Percentiles rank a stretch among this genome's conserved stretches.
Evolutionary conservation across 2,888 invertebrate genomes (phyloP).

Genomic region (Cephalotes varians): DNA sequence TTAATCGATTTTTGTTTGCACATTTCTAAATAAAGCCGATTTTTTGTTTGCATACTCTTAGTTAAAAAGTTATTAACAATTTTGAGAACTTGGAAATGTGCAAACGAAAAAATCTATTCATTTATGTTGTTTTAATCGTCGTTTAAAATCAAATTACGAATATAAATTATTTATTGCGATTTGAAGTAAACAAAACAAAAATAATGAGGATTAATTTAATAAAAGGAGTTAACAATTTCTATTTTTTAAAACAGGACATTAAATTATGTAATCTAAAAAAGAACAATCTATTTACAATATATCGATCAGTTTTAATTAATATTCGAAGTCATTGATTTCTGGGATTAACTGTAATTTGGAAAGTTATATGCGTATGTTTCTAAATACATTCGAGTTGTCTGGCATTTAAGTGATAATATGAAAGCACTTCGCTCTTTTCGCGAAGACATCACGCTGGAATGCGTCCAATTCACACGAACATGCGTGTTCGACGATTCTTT

Average conservation of each 20-base stretch:
- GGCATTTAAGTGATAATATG: constrained; percentile 66
- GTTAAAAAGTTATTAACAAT: too few relatives aligned
- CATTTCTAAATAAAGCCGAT: too few relatives aligned
- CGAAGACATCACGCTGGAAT: constrained; percentile 67
- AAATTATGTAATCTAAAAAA: not conserved
- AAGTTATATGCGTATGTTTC: constrained; percentile 3
- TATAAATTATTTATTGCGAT: constrained; percentile 31
- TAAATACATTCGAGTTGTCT: constrained; percentile 29
- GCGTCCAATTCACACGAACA: constrained; percentile 67
- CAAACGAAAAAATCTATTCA: too few relatives aligned
- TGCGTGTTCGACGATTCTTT: constrained; percentile 57
- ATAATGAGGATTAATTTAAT: not conserved
- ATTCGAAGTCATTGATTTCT: not conserved
- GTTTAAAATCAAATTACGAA: not conserved
- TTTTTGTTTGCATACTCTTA: too few relatives aligned
- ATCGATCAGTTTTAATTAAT: not conserved
- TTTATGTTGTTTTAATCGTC: too few relatives aligned
- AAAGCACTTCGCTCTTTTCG: constrained; percentile 65
- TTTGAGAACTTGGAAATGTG: too few relatives aligned
- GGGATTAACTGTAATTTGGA: not conserved
- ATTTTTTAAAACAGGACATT: not conserved
- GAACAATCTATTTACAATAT: not conserved
- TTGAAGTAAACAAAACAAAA: not conserved
- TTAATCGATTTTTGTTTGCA: too few relatives aligned
- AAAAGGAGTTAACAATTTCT: not conserved